Evolutionary conservation across 2,888 invertebrate species (phyloP).

Genomic region (Eupelmus urozonus): DNA sequence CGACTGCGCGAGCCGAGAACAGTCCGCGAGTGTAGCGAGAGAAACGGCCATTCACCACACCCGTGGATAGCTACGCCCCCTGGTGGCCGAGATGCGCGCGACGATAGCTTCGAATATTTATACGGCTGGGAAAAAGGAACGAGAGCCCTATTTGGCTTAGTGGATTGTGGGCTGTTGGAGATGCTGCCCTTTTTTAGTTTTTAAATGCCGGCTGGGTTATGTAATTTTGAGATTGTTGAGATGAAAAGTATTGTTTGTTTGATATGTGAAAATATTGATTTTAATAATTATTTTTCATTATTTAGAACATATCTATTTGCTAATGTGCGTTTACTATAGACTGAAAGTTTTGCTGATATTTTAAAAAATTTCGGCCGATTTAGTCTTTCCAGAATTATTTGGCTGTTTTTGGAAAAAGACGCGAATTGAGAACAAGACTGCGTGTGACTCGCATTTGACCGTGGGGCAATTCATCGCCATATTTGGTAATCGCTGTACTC

Average conservation of each 20-base stretch:
- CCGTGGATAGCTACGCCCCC: conserved; percentile 62
- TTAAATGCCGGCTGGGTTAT: not conserved
- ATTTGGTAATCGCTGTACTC: conserved; percentile 43
- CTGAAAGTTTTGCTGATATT: not conserved
- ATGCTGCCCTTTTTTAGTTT: not conserved
- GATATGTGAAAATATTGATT: not conserved
- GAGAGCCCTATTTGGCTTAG: conserved; percentile 31
- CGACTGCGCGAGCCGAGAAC: conserved; percentile 28
- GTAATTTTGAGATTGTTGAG: not conserved
- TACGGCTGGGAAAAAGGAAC: not conserved
- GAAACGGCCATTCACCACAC: conserved; percentile 67
- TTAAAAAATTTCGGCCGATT: not conserved
- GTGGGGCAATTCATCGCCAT: conserved; percentile 48
- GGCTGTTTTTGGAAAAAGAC: conserved; percentile 16
- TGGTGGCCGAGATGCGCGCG: conserved; percentile 11
- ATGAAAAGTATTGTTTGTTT: not conserved
- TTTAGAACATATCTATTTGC: not conserved
- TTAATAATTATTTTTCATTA: not conserved
- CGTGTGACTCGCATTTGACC: conserved; percentile 39
- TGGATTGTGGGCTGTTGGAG: no score
- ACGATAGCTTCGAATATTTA: no score
- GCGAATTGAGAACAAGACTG: conserved; percentile 24
- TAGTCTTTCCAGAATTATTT: not conserved
- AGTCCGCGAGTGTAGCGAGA: not conserved
- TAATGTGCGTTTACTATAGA: not conserved